Conservation (phyloP, 2,113 vertebrate species). For the Nycticebus coucang region DNA sequence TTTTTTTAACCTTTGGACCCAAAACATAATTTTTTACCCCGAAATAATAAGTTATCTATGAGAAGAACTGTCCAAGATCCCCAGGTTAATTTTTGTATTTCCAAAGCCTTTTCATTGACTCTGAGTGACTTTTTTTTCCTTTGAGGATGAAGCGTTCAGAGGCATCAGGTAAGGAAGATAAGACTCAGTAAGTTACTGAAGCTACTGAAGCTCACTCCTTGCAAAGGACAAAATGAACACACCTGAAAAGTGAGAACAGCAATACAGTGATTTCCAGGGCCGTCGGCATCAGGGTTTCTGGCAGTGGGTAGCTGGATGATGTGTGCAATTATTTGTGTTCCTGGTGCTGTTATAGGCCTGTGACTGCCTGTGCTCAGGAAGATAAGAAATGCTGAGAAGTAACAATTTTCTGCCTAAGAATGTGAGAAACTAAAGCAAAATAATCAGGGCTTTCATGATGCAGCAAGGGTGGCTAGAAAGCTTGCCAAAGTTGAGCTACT, state of each 20-base stretch:
- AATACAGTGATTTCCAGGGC: background rate
- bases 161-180: slow-evolving; percentile 47
- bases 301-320: rapidly evolving
- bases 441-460: slow-evolving; percentile 6
- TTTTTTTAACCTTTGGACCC: background rate
- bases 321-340: slow-evolving; percentile 10
- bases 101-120: slow-evolving; percentile 12
- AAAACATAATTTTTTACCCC: background rate
- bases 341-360: background rate
- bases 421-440: slow-evolving; percentile 47
- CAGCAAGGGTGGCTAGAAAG: background rate
- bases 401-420: slow-evolving; percentile 66
- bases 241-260: background rate
- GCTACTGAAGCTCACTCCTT: background rate
- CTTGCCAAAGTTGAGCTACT: slow-evolving; percentile 20
- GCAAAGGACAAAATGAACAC: slow-evolving; percentile 22
- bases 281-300: background rate
- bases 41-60: background rate
- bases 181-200: slow-evolving; percentile 5
- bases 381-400: slow-evolving; percentile 62
- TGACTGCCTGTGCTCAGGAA: slow-evolving; percentile 62
- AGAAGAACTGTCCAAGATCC: background rate
- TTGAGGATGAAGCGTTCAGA: slow-evolving; percentile 3
- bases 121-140: background rate
- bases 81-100: slow-evolving; percentile 27